Evolutionary conservation across 2,797 vertebrate species (phyloP).

Genomic region (Rousettus madagascariensis): DNA sequence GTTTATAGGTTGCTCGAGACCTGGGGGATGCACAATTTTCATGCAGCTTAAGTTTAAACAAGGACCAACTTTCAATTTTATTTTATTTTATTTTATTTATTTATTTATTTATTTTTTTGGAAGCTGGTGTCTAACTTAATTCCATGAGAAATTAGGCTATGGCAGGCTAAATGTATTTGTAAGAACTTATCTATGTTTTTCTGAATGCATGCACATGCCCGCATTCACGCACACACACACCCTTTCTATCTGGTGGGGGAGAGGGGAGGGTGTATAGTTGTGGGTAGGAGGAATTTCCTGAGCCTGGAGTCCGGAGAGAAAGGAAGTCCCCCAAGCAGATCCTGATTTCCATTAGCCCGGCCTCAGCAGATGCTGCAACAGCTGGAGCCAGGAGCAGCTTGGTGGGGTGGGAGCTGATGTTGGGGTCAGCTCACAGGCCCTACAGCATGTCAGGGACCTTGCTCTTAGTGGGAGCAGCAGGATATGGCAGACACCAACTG

Average conservation of each 20-base stretch:
- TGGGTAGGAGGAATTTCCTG: not conserved
- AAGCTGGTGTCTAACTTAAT: constrained; percentile 10
- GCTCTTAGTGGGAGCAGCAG: constrained; percentile 26
- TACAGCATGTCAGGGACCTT: not conserved
- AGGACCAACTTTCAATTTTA: constrained; percentile 33
- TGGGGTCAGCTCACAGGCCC: constrained; percentile 12
- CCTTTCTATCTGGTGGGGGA: not conserved
- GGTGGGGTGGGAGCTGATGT: not conserved
- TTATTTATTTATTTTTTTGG: too few species aligned
- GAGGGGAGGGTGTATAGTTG: not conserved
- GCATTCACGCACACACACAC: accelerated
- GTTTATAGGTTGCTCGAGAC: not conserved
- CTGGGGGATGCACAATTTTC: not conserved
- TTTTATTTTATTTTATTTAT: too few species aligned
- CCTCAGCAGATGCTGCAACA: constrained; percentile 46
- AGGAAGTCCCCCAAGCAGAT: not conserved
- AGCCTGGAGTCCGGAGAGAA: not conserved
- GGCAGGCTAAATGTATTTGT: not conserved
- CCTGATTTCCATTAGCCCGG: not conserved
- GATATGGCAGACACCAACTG: not conserved
- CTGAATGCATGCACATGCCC: not conserved
- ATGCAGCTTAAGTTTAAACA: not conserved
- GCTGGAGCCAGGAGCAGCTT: constrained; percentile 26
- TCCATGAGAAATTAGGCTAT: constrained; percentile 16
- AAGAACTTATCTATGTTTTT: not conserved